phyloP scores from a whole-genome alignment of 2,113 vertebrate genomes.

The Stigmatopora nigra region DNA sequence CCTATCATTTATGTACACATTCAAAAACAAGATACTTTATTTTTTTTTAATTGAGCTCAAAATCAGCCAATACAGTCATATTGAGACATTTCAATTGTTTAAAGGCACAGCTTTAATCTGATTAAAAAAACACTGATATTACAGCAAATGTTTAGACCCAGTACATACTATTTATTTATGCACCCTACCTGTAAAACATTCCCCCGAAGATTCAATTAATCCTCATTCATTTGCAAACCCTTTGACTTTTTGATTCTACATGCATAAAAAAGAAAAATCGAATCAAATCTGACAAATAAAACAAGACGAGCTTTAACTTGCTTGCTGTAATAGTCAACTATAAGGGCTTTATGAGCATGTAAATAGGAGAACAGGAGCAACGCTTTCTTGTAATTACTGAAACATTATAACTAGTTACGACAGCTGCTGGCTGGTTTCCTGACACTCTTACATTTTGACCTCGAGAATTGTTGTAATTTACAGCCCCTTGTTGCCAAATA shows the following conservation, averaged over 20 bases:
- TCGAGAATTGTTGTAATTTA: slow-evolving; percentile 21
- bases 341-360: neutral
- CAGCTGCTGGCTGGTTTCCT: slow-evolving; percentile 18
- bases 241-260: slow-evolving; percentile 31
- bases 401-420: slow-evolving; percentile 10
- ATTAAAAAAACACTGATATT: slow-evolving; percentile 50
- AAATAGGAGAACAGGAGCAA: neutral
- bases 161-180: slow-evolving; percentile 14
- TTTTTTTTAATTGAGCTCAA: slow-evolving; percentile 58
- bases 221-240: slow-evolving; percentile 43
- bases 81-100: slow-evolving; percentile 40
- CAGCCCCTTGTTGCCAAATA: slow-evolving; percentile 10
- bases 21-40: slow-evolving; percentile 22
- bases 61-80: slow-evolving; percentile 51
- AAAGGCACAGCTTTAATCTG: slow-evolving; percentile 67
- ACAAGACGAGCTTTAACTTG: slow-evolving; percentile 18
- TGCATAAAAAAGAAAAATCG: slow-evolving; percentile 21
- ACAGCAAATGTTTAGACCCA: slow-evolving; percentile 43
- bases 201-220: slow-evolving; percentile 33
- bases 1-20: neutral
- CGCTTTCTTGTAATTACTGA: neutral
- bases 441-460: slow-evolving; percentile 36
- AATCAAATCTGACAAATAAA: slow-evolving; percentile 25
- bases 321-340: slow-evolving; percentile 15
- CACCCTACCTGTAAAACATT: slow-evolving; percentile 26